Percentiles rank a stretch among this genome's conserved stretches.
These are phyloP conservation scores for Aelia acuminata DNA, from an alignment of 2,888 invertebrate genomes.

Conservation along the genomic window DNA sequence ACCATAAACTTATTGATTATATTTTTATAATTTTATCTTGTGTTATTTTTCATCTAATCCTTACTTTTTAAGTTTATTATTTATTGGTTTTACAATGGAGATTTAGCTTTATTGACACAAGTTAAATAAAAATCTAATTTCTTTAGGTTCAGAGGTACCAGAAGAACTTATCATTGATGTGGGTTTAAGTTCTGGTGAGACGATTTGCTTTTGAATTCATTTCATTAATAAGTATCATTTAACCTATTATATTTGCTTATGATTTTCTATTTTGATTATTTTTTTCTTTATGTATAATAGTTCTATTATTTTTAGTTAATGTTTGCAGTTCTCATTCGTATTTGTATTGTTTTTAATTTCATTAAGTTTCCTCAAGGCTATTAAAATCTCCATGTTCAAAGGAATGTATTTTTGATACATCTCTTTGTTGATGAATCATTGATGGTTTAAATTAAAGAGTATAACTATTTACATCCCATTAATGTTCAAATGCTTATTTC, in stretches of 20 bases:
- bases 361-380: conserved; percentile 32
- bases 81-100: neutral
- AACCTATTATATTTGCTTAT: neutral
- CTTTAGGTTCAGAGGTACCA: conserved; percentile 54
- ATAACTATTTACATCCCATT: neutral
- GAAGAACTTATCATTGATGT: conserved; percentile 58
- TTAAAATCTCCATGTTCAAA: conserved; percentile 57
- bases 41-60: neutral
- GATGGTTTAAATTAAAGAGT: neutral
- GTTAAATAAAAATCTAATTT: conserved; percentile 51
- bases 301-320: neutral
- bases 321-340: neutral
- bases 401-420: conserved; percentile 31
- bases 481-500: neutral
- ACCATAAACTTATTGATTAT: conserved; percentile 14
- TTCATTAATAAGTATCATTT: conserved; percentile 38
- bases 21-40: neutral
- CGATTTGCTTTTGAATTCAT: conserved; percentile 21
- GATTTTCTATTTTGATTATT: neutral
- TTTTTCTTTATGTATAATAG: neutral
- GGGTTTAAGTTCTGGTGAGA: conserved; percentile 59
- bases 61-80: conserved; percentile 10
- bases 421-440: neutral
- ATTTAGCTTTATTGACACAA: neutral
- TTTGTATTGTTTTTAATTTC: neutral